Conservation (phyloP, 53 echinoderm and acorn worm species). For the Mesocentrotus franciscanus region DNA sequence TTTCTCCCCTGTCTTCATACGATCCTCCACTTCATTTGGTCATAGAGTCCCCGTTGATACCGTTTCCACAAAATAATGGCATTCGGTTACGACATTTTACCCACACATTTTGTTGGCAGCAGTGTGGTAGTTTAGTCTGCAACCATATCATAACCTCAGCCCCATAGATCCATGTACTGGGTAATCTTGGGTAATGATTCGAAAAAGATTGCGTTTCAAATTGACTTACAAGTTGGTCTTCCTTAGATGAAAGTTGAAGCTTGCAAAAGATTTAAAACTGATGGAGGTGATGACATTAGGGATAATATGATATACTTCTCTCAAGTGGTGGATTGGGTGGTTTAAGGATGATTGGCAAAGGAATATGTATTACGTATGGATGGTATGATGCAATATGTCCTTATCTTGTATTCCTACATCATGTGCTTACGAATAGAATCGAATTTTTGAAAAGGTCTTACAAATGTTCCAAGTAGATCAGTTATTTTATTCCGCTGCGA, state of each 20-base stretch:
- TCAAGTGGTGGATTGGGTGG: background rate
- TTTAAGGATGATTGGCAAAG: conserved; percentile 19
- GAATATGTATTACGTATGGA: conserved; percentile 1
- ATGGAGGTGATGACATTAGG: conserved; percentile 38
- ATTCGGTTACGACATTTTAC: conserved; percentile 3
- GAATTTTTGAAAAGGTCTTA: background rate
- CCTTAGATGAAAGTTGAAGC: conserved; percentile 10
- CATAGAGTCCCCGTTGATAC: conserved; percentile 13
- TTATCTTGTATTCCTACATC: background rate
- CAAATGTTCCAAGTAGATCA: background rate
- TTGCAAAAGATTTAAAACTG: background rate
- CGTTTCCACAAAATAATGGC: conserved; percentile 7
- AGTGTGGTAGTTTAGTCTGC: background rate
- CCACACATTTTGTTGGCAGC: conserved; percentile 11
- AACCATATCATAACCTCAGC: conserved; percentile 22
- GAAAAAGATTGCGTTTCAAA: conserved; percentile 34
- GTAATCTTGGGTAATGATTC: conserved; percentile 36
- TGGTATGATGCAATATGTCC: background rate
- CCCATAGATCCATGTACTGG: background rate
- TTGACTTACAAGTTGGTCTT: background rate
- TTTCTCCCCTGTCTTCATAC: conserved; percentile 12
- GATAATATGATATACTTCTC: conserved; percentile 35
- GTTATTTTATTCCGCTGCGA: background rate
- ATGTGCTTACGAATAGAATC: background rate
- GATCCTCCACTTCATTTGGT: conserved; percentile 53